Evolutionary conservation across 2,113 vertebrate species (phyloP).

Genomic region (Mesembrinibis cayennensis): DNA sequence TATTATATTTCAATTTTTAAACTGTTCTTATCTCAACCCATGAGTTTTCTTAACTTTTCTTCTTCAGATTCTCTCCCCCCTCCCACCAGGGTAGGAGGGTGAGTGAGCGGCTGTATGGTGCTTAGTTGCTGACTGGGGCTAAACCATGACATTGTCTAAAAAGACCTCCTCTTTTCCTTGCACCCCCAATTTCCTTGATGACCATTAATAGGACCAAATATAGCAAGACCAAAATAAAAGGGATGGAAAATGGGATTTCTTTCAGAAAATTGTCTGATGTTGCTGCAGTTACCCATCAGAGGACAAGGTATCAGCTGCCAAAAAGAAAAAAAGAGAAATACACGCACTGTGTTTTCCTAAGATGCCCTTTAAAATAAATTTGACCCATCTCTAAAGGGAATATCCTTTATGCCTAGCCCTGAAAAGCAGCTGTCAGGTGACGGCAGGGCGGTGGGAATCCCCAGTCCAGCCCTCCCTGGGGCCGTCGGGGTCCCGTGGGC

Average conservation of each 20-base stretch:
- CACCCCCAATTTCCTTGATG: neutral
- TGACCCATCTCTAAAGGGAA: neutral
- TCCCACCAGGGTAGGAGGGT: too few relatives aligned
- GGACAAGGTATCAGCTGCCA: neutral
- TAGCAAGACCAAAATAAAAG: neutral
- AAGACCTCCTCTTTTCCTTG: neutral
- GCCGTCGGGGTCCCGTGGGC: fast-evolving
- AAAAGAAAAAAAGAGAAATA: neutral
- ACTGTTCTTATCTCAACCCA: too few relatives aligned
- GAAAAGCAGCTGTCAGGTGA: neutral
- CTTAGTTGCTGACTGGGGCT: too few relatives aligned
- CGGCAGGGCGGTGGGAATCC: neutral
- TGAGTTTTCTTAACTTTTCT: too few relatives aligned
- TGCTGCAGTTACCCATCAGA: neutral
- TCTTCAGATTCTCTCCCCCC: too few relatives aligned
- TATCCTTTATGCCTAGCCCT: neutral
- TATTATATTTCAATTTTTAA: too few relatives aligned
- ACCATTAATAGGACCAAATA: neutral
- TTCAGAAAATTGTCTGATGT: neutral
- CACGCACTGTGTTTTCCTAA: fast-evolving
- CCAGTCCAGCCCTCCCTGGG: neutral
- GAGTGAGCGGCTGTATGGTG: too few relatives aligned
- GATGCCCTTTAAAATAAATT: neutral
- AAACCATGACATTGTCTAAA: neutral
- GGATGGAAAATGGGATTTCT: neutral